A percentile compares a stretch with the other conserved stretches of the same genome.
These are phyloP conservation scores for Ctenopoma multispine DNA, from an alignment of 2,797 vertebrate species.

Conservation along the genomic window DNA sequence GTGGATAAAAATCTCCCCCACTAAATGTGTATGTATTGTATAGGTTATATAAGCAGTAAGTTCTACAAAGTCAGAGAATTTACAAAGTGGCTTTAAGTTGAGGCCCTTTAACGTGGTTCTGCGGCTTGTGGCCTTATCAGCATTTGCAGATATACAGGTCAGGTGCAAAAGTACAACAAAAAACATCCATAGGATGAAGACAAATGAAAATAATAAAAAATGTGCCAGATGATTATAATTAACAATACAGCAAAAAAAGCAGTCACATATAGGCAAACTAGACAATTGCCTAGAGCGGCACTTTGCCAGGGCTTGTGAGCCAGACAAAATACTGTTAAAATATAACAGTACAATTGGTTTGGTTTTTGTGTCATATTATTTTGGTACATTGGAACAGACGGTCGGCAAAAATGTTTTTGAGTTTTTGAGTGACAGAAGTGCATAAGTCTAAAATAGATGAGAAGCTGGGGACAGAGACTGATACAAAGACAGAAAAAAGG, in stretches of 20 bases:
- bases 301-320: no score
- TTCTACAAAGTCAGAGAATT: neutral
- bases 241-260: no score
- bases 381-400: no score
- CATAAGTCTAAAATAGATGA: neutral
- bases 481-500: conserved; percentile 27
- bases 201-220: no score
- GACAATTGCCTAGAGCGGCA: no score
- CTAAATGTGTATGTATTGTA: neutral
- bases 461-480: conserved; percentile 11
- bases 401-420: no score
- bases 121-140: neutral
- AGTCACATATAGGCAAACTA: no score
- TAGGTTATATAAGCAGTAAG: neutral
- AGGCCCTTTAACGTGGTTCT: neutral
- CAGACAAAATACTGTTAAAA: no score
- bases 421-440: no score
- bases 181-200: neutral
- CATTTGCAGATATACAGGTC: neutral
- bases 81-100: neutral
- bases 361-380: no score
- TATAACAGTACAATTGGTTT: no score
- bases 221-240: no score
- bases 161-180: neutral
- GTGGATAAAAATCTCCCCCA: neutral